Percentiles rank a stretch among this genome's conserved stretches.
Evolutionary conservation across 37 sponge, comb jelly and placozoan genomes (phyloP).

Genomic region (Dysidea cf. avara): DNA sequence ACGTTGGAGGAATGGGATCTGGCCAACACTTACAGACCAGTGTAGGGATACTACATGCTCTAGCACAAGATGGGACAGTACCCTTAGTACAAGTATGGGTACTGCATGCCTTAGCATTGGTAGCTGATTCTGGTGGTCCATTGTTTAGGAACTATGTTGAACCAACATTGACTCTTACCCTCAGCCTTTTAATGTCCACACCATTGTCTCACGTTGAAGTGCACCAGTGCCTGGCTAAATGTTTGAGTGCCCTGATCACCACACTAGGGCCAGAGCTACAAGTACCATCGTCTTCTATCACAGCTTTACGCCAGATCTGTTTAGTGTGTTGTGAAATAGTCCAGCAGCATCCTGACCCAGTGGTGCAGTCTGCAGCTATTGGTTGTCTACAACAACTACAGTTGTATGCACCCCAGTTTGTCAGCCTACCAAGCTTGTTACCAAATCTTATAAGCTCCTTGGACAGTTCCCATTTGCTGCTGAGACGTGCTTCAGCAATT

Average conservation of each 20-base stretch:
- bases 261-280: constrained; percentile 97
- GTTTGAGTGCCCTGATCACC: constrained; percentile 90
- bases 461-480: constrained; percentile 61
- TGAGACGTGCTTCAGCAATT: constrained; percentile 77
- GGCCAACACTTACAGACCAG: constrained; percentile 86
- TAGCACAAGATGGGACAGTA: constrained; percentile 67
- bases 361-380: constrained; percentile 85
- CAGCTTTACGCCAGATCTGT: constrained; percentile 39
- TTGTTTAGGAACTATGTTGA: constrained; percentile 92
- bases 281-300: constrained; percentile 50
- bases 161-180: constrained; percentile 74
- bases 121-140: constrained; percentile 95
- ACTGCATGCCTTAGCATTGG: constrained; percentile 86
- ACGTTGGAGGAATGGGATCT: constrained; percentile 92
- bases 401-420: constrained; percentile 90
- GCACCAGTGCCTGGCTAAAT: constrained; percentile 87
- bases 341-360: constrained; percentile 81
- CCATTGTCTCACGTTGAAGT: constrained; percentile 64
- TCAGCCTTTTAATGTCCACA: constrained; percentile 69
- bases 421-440: constrained; percentile 40
- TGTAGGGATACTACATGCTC: constrained; percentile 72
- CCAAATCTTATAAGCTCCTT: constrained; percentile 63
- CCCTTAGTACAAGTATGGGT: constrained; percentile 84
- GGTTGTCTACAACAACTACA: constrained; percentile 91
- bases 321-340: constrained; percentile 63